A percentile compares a stretch with the other conserved stretches of the same genome.
These are phyloP conservation scores for Tachina fera DNA, from an alignment of 2,888 invertebrate genomes.

Conservation along the genomic window DNA sequence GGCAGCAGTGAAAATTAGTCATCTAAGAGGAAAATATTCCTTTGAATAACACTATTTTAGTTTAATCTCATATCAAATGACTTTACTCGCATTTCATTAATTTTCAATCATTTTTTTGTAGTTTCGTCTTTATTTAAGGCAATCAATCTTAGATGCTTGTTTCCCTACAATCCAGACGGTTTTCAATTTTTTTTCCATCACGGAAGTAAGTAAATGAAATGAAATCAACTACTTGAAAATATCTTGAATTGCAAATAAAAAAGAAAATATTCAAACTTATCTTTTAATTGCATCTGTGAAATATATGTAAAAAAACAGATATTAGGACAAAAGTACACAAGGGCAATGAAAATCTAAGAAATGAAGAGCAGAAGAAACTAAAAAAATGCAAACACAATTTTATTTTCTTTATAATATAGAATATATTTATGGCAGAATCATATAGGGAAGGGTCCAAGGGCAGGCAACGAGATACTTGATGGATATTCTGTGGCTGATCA, in stretches of 20 bases:
- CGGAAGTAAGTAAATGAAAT: neutral
- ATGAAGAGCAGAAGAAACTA: neutral
- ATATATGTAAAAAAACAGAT: neutral
- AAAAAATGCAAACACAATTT: neutral
- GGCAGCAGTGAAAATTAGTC: neutral
- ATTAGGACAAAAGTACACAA: neutral
- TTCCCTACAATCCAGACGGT: neutral
- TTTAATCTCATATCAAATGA: slow-evolving; percentile 29
- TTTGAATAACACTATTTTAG: neutral
- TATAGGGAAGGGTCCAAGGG: too few species aligned
- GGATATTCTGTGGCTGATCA: too few species aligned
- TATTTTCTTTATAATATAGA: neutral
- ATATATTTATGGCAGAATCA: too few species aligned
- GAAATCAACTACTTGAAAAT: slow-evolving; percentile 50
- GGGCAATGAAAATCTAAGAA: neutral
- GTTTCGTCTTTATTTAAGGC: slow-evolving; percentile 36
- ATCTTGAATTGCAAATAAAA: slow-evolving; percentile 56
- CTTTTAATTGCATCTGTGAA: slow-evolving; percentile 64
- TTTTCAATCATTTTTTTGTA: neutral
- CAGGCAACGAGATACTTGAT: too few species aligned
- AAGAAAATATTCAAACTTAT: slow-evolving; percentile 49
- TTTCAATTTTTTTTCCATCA: neutral
- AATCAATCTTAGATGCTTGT: slow-evolving; percentile 56
- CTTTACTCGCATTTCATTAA: slow-evolving; percentile 51
- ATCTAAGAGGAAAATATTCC: neutral